Evolutionary conservation across 2,888 invertebrate genomes (phyloP).

Genomic region (Lomographa bimaculata): DNA sequence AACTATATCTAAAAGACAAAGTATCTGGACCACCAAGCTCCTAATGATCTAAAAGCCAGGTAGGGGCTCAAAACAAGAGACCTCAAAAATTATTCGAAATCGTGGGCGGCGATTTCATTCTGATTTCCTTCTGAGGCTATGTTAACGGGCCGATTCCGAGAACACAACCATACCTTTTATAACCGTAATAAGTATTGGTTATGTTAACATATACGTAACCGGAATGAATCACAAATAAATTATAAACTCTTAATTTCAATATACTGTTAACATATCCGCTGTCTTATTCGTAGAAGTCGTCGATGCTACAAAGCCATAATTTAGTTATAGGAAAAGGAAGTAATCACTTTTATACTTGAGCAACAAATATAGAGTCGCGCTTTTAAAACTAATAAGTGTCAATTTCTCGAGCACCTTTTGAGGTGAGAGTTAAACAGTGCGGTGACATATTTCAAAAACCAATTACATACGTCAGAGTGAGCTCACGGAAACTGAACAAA

Average conservation of each 20-base stretch:
- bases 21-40: constrained; percentile 7
- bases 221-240: constrained; percentile 38
- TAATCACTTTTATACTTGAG: constrained; percentile 18
- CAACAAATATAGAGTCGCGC: constrained; percentile 15
- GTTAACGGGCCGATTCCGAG: constrained; percentile 44
- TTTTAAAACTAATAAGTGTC: constrained; percentile 27
- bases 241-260: constrained; percentile 18
- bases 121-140: constrained; percentile 50
- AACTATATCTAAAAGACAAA: neutral
- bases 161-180: constrained; percentile 29
- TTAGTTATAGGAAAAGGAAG: constrained; percentile 27
- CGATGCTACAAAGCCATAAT: constrained; percentile 25
- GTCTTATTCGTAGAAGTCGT: constrained; percentile 31
- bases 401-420: constrained; percentile 18
- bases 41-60: constrained; percentile 8
- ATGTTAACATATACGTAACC: constrained; percentile 35
- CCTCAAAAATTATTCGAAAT: constrained; percentile 33
- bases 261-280: constrained; percentile 30
- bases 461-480: constrained; percentile 28
- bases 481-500: constrained; percentile 50
- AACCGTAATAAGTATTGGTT: constrained; percentile 29
- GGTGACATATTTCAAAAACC: constrained; percentile 38
- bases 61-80: constrained; percentile 42
- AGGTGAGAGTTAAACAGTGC: constrained; percentile 12
- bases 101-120: constrained; percentile 47